phyloP scores from a whole-genome alignment of 2,888 invertebrate species.

The Crocallis elinguaria region DNA sequence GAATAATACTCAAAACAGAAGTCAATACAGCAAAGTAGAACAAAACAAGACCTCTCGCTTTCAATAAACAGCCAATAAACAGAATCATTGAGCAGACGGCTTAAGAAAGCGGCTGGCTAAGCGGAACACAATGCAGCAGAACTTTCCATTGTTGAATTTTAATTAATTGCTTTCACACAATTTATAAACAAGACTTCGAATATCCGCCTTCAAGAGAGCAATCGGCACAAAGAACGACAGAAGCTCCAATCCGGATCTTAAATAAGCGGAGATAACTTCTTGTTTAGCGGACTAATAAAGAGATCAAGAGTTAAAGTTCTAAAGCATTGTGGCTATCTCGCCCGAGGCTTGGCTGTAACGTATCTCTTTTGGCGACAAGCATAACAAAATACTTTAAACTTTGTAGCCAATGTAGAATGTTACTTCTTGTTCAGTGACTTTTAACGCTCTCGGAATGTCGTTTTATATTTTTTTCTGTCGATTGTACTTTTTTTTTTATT shows the following conservation, averaged over 20 bases:
- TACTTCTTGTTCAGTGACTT: too few relatives aligned
- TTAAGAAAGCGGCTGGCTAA: conserved; percentile 75
- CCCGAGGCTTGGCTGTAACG: not conserved
- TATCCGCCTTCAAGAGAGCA: conserved; percentile 53
- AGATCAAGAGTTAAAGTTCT: conserved; percentile 20
- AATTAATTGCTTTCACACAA: conserved; percentile 78
- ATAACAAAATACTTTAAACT: too few relatives aligned
- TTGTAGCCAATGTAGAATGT: too few relatives aligned
- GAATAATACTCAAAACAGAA: conserved; percentile 9
- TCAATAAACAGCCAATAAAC: conserved; percentile 77
- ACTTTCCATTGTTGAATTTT: conserved; percentile 77
- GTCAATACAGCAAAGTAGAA: conserved; percentile 46
- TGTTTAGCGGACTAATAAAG: conserved; percentile 36
- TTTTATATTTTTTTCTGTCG: too few relatives aligned
- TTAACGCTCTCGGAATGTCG: too few relatives aligned
- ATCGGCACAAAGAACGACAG: conserved; percentile 47
- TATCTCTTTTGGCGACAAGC: not conserved
- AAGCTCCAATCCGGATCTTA: conserved; percentile 44
- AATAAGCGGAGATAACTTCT: conserved; percentile 36
- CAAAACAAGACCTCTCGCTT: conserved; percentile 54
- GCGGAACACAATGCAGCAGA: conserved; percentile 77
- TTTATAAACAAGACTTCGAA: conserved; percentile 63
- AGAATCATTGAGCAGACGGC: conserved; percentile 74
- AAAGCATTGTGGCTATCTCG: conserved; percentile 4
- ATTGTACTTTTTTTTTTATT: too few relatives aligned